These are phyloP conservation scores for Myoxocephalus aenaeus DNA, from an alignment of 2,797 vertebrate genomes.

Conservation along the genomic window DNA sequence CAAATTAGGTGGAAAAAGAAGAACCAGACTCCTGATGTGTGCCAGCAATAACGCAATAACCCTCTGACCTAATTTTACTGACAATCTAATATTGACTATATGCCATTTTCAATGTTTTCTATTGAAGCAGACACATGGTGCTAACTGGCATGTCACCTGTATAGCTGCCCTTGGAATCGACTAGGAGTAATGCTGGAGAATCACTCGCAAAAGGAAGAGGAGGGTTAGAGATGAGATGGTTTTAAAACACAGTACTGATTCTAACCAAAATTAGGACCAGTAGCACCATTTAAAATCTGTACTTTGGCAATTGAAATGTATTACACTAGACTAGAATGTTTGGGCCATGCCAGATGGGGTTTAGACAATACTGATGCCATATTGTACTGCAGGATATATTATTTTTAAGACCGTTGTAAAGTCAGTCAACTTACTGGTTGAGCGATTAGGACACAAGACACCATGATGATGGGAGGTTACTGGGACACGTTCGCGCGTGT, in stretches of 20 bases:
- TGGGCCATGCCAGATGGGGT: not conserved
- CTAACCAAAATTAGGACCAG: not conserved
- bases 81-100: not conserved
- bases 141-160: not conserved
- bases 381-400: not conserved
- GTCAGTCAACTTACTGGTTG: too few species aligned
- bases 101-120: not conserved
- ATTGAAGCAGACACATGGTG: not conserved
- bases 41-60: not conserved
- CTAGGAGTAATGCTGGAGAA: not conserved
- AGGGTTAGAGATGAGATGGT: not conserved
- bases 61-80: not conserved
- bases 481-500: not conserved
- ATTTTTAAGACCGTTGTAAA: not conserved
- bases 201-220: not conserved
- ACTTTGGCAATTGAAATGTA: not conserved
- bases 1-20: not conserved
- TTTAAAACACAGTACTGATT: not conserved
- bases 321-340: not conserved
- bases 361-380: not conserved
- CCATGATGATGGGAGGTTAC: not conserved
- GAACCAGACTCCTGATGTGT: not conserved
- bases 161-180: constrained; percentile 25
- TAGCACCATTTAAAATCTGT: constrained; percentile 14
- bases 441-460: too few species aligned